phyloP scores from a whole-genome alignment of 2,888 invertebrate species.

The Nomada fucata region DNA sequence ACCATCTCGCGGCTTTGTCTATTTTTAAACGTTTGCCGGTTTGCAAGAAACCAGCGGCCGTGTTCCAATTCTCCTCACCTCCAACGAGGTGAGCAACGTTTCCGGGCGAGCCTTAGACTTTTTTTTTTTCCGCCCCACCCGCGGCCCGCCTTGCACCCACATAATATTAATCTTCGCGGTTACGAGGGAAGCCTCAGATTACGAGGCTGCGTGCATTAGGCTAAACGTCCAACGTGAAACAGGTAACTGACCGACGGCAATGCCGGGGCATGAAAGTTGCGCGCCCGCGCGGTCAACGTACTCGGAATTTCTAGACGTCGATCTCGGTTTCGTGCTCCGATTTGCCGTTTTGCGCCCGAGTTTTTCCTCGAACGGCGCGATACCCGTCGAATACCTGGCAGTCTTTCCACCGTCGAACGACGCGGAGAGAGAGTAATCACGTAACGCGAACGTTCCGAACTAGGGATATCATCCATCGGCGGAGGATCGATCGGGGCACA shows the following conservation, averaged over 20 bases:
- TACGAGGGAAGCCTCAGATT: constrained; percentile 51
- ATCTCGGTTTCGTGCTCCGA: constrained; percentile 55
- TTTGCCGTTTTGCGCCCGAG: constrained; percentile 22
- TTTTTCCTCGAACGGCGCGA: constrained; percentile 2
- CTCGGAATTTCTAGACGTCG: constrained; percentile 54
- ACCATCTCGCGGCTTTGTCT: constrained; percentile 32
- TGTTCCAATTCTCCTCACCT: neutral
- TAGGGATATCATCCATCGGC: no score
- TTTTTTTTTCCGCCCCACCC: neutral
- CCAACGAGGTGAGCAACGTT: constrained; percentile 9
- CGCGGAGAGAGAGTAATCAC: constrained; percentile 4
- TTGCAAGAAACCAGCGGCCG: constrained; percentile 5
- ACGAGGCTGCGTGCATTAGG: constrained; percentile 57
- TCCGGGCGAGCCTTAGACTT: neutral
- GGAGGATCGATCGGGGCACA: no score
- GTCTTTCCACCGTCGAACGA: neutral
- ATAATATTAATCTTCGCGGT: constrained; percentile 38
- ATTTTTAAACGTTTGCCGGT: constrained; percentile 27
- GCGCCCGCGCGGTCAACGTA: constrained; percentile 68
- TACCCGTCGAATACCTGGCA: neutral
- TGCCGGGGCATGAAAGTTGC: constrained; percentile 59
- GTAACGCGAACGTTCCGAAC: neutral
- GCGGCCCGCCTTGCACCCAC: neutral
- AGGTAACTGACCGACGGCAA: constrained; percentile 75
- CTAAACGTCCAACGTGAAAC: constrained; percentile 53